Evolutionary conservation across 1,140 invertebrate species (phyloP).

Genomic region (Hydropsyche tenuis): DNA sequence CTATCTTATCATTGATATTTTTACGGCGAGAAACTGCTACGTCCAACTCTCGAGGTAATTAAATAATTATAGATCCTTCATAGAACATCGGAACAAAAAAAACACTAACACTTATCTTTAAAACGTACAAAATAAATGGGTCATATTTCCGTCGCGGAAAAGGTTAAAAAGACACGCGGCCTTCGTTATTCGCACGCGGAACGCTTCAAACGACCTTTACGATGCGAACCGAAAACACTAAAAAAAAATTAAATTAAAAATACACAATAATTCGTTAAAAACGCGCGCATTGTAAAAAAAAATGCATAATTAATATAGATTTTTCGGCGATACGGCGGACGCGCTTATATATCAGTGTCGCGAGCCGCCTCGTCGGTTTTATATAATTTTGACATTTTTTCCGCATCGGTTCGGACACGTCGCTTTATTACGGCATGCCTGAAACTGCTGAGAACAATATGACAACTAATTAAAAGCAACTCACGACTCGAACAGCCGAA

Average conservation of each 20-base stretch:
- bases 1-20: no score
- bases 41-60: no score
- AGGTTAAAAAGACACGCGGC: neutral
- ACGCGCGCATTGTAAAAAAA: neutral
- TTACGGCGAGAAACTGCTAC: no score
- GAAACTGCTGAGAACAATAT: slow-evolving; percentile 9
- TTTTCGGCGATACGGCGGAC: slow-evolving; percentile 10
- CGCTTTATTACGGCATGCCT: neutral
- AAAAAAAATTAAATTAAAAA: neutral
- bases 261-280: neutral
- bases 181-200: neutral
- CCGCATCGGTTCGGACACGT: neutral
- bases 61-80: no score
- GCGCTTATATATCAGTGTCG: slow-evolving; percentile 22
- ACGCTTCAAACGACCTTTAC: neutral
- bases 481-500: neutral
- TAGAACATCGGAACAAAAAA: no score
- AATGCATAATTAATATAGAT: slow-evolving; percentile 14
- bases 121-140: neutral
- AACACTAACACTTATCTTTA: no score
- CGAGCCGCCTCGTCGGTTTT: neutral
- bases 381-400: slow-evolving; percentile 28
- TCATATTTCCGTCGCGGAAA: slow-evolving; percentile 10
- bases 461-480: slow-evolving; percentile 21
- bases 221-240: slow-evolving; percentile 2